Evolutionary conservation across 2,888 invertebrate genomes (phyloP).

Genomic region (Heliconius erato): DNA sequence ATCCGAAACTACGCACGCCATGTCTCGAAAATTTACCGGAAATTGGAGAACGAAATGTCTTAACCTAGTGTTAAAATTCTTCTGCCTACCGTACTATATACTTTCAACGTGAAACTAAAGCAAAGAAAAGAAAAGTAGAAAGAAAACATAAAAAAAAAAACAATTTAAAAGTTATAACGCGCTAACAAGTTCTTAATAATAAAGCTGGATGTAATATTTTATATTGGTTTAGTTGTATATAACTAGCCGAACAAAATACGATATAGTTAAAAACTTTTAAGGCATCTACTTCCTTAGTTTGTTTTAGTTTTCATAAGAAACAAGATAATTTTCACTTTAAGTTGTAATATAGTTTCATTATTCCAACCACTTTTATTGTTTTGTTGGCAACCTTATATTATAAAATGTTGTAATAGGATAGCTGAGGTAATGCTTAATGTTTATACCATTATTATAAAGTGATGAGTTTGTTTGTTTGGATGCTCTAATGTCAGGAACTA

Average conservation of each 20-base stretch:
- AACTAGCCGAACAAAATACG: not conserved
- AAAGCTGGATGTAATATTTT: not conserved
- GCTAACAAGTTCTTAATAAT: not conserved
- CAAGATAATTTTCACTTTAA: slow-evolving; percentile 27
- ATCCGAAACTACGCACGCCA: too few relatives aligned
- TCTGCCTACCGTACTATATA: too few relatives aligned
- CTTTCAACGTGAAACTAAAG: too few relatives aligned
- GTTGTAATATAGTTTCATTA: slow-evolving; percentile 18
- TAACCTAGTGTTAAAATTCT: too few relatives aligned
- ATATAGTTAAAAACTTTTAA: slow-evolving; percentile 7
- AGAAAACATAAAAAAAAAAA: not conserved
- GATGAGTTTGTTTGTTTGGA: not conserved
- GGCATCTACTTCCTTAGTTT: not conserved
- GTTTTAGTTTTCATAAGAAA: slow-evolving; percentile 23
- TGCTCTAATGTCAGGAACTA: not conserved
- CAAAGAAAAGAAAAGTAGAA: too few relatives aligned
- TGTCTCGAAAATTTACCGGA: too few relatives aligned
- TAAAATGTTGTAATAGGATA: not conserved
- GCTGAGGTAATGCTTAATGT: not conserved
- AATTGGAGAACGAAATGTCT: too few relatives aligned
- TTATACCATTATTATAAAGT: not conserved
- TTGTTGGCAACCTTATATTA: not conserved
- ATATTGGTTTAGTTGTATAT: slow-evolving; percentile 9
- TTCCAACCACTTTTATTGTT: slow-evolving; percentile 10
- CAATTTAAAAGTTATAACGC: not conserved